These are phyloP conservation scores for Acleris literana DNA, from an alignment of 2,888 invertebrate species.

Conservation along the genomic window DNA sequence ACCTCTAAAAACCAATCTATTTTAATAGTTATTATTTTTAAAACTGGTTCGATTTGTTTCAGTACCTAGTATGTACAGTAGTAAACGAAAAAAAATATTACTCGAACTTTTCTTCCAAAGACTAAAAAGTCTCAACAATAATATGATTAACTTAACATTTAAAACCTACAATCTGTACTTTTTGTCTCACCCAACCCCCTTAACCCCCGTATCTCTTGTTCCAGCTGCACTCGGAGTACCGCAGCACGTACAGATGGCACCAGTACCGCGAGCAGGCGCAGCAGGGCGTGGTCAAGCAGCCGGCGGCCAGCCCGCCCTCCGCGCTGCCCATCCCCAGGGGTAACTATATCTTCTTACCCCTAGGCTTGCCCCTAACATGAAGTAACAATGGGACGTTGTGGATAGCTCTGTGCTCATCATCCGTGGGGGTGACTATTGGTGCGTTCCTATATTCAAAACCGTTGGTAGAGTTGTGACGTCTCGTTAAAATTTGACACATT, in stretches of 20 bases:
- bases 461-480: too few species aligned
- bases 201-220: constrained; percentile 42
- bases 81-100: too few species aligned
- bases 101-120: too few species aligned
- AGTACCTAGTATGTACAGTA: too few species aligned
- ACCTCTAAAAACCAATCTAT: too few species aligned
- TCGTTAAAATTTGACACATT: too few species aligned
- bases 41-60: too few species aligned
- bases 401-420: background rate
- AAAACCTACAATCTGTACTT: background rate
- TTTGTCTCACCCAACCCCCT: background rate
- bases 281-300: constrained; percentile 88
- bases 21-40: too few species aligned
- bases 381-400: background rate
- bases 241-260: constrained; percentile 98
- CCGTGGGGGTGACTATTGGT: background rate
- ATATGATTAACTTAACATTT: too few species aligned
- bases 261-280: constrained; percentile 91
- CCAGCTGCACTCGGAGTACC: constrained; percentile 96
- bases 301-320: constrained; percentile 82
- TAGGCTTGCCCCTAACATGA: background rate
- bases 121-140: too few species aligned
- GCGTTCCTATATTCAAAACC: too few species aligned
- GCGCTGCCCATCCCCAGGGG: constrained; percentile 65
- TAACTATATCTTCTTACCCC: constrained; percentile 40